Evolutionary conservation across 2,797 vertebrate genomes (phyloP), one percentile per base, ranked within the genome.

Genomic region (Avahi laniger): DNA sequence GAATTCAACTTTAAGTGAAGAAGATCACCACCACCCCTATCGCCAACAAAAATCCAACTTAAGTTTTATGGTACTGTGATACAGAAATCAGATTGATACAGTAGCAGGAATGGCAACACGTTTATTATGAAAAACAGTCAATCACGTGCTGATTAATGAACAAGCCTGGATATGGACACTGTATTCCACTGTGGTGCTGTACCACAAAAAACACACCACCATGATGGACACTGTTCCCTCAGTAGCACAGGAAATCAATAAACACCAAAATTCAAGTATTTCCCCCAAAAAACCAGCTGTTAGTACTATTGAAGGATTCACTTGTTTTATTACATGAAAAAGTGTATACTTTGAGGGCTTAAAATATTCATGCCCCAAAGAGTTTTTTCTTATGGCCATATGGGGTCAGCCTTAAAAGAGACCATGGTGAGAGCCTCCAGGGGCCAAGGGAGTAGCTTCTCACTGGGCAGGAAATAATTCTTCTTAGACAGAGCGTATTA

Each of bases 241-340:
- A 52, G 17, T 2, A 91, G 52, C 17, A 89, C 4, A 96, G 89
- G 91, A 95, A 94, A 94, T 59, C 92, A 91, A 59, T 22, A 93
- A 81, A 88, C 94, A 30, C 17, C 89, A 84, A 87, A 95, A 14
- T 20, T 80, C 24, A 54, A 2, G 82, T 4, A 54, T 9, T 30
- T 26, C n/a, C 6, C 88, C 57, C 6, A 76, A 75, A 97, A 97
- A 69, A 5, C 2, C n/a, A 50, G 91, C 17, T 90, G 46, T 89
- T 79, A 46, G 7, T 65, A 79, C 5, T 87, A 95, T 78, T 75
- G 50, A 59, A 35, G 70, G 88, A 87, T 90, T 96, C 13, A 1
- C 0, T 87, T 41, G 41, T 96, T 97, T 90, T 10, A 70, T 95
- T 96, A 79, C 10, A 54, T 2, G 0, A 93, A 90, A 97, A 79